Percentiles rank a stretch among this genome's conserved stretches.
phyloP scores from a whole-genome alignment of 2,888 invertebrate species.

The Crocallis elinguaria region DNA sequence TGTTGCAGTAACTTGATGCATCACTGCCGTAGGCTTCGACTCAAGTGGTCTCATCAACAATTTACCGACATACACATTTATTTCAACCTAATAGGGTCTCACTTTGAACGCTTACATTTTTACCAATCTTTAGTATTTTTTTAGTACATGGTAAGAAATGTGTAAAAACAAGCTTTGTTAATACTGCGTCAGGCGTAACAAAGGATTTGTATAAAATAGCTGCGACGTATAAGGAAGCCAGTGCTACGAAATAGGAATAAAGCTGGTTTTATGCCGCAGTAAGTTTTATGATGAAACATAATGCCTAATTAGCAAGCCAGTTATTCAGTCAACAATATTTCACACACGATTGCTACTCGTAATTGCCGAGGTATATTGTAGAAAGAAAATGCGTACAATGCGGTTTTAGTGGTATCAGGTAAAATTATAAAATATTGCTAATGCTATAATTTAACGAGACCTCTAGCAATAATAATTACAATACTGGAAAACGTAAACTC shows the following conservation, averaged over 20 bases:
- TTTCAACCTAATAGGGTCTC: conserved; percentile 12
- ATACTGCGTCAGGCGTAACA: conserved; percentile 15
- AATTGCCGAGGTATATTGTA: conserved; percentile 40
- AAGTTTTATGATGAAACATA: conserved; percentile 49
- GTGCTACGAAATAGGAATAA: conserved; percentile 41
- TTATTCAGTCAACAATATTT: conserved; percentile 52
- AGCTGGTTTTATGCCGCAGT: conserved; percentile 36
- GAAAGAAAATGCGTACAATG: conserved; percentile 31
- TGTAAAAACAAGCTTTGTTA: conserved; percentile 29
- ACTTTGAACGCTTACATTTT: conserved; percentile 23
- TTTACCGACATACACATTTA: conserved; percentile 18
- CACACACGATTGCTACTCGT: conserved; percentile 47
- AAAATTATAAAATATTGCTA: too few relatives aligned
- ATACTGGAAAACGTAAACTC: too few relatives aligned
- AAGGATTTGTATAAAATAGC: conserved; percentile 31
- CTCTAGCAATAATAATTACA: too few relatives aligned
- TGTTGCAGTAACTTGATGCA: conserved; percentile 77
- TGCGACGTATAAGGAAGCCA: conserved; percentile 45
- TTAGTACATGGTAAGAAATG: conserved; percentile 12
- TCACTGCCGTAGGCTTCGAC: conserved; percentile 39
- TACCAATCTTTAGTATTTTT: not conserved
- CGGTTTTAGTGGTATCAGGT: not conserved
- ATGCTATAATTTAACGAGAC: too few relatives aligned
- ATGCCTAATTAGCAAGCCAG: conserved; percentile 49
- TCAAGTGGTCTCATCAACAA: conserved; percentile 26